A percentile compares a stretch with the other conserved stretches of the same genome.
Conservation (phyloP, 2,113 vertebrate genomes). For the Siniperca chuatsi region DNA sequence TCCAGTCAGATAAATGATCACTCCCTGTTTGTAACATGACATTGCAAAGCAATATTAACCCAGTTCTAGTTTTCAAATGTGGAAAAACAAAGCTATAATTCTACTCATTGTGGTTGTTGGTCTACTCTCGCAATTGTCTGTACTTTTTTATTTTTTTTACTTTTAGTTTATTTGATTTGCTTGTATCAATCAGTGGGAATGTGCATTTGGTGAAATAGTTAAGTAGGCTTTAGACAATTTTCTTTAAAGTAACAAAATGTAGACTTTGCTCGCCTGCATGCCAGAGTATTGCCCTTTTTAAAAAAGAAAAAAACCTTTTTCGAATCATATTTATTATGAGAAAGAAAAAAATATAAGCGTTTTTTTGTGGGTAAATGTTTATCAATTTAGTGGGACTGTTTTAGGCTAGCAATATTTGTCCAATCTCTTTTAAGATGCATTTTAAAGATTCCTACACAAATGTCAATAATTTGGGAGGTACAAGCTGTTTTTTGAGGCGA, state of each 20-base stretch:
- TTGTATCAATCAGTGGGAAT: slow-evolving; percentile 99
- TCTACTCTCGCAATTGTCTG: slow-evolving; percentile 74
- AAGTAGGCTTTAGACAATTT: slow-evolving; percentile 78
- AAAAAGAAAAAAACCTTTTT: slow-evolving; percentile 79
- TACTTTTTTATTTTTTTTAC: slow-evolving; percentile 47
- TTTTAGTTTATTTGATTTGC: slow-evolving; percentile 83
- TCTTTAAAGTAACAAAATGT: slow-evolving; percentile 69
- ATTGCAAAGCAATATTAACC: slow-evolving; percentile 84
- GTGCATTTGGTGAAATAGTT: slow-evolving; percentile 95
- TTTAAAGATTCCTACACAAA: slow-evolving; percentile 80
- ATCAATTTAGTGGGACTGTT: slow-evolving; percentile 81
- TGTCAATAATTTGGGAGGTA: slow-evolving; percentile 73
- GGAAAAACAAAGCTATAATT: slow-evolving; percentile 77
- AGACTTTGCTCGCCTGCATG: slow-evolving; percentile 89
- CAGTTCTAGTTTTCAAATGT: slow-evolving; percentile 63
- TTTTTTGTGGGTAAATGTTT: slow-evolving; percentile 72
- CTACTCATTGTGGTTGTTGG: slow-evolving; percentile 78
- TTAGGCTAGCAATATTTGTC: slow-evolving; percentile 85
- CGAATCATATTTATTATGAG: slow-evolving; percentile 80
- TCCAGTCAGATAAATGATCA: slow-evolving; percentile 32
- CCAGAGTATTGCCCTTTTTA: slow-evolving; percentile 89
- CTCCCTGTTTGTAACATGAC: slow-evolving; percentile 69
- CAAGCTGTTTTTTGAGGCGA: slow-evolving; percentile 24
- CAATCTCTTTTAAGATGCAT: slow-evolving; percentile 75
- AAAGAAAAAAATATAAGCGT: slow-evolving; percentile 61